Percentiles rank a stretch among this genome's conserved stretches.
Conservation (phyloP, 2,113 vertebrate species). For the Psilopsiagon aurifrons region DNA sequence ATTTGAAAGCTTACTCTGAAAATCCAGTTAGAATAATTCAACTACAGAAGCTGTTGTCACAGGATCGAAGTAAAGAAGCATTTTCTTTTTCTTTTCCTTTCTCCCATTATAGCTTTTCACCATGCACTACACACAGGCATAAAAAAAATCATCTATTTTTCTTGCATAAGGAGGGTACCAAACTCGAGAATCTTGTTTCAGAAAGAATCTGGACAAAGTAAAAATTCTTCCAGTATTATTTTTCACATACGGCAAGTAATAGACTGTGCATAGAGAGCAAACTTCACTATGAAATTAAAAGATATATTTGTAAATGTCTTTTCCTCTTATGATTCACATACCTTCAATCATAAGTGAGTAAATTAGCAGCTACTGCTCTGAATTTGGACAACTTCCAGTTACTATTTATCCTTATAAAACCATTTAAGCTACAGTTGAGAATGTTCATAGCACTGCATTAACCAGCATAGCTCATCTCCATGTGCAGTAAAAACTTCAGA, state of each 20-base stretch:
- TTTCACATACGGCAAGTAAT: neutral
- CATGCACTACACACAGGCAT: neutral
- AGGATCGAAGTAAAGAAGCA: neutral
- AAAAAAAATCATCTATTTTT: neutral
- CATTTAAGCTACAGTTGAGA: neutral
- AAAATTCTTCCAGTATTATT: neutral
- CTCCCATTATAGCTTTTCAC: neutral
- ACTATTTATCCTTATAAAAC: neutral
- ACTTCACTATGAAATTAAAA: neutral
- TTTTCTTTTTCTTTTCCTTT: neutral
- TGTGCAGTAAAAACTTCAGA: neutral
- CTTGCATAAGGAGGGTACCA: neutral
- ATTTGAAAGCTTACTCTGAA: neutral
- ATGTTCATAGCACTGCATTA: neutral
- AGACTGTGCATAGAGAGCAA: neutral
- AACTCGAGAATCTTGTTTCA: neutral
- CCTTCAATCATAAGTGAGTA: neutral
- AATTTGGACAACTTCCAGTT: constrained; percentile 5
- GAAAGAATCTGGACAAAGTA: neutral
- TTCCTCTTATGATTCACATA: neutral
- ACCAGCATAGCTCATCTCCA: neutral
- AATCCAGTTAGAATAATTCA: neutral
- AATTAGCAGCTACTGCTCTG: neutral
- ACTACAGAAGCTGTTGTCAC: neutral
- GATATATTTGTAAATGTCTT: constrained; percentile 4